These are phyloP conservation scores for Conger conger DNA, from an alignment of 2,113 vertebrate genomes.

Conservation along the genomic window DNA sequence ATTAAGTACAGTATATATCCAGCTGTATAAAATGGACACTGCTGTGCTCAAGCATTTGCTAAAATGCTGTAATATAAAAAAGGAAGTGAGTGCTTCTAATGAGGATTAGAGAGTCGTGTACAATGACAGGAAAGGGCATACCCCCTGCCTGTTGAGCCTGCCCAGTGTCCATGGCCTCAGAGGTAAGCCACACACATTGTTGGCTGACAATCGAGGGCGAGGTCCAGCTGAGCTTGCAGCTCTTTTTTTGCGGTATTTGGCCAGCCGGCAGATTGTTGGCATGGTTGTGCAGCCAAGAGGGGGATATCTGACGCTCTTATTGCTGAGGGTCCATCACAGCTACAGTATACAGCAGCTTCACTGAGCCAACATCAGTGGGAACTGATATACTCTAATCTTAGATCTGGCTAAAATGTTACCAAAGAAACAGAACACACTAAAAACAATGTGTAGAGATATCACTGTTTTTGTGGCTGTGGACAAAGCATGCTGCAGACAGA, in stretches of 20 bases:
- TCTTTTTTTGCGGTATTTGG: slow-evolving; percentile 53
- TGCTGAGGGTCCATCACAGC: neutral
- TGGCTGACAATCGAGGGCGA: slow-evolving; percentile 57
- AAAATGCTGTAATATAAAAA: neutral
- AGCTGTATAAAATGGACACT: no score
- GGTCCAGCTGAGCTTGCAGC: slow-evolving; percentile 77
- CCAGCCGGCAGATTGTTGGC: slow-evolving; percentile 52
- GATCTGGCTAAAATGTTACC: neutral
- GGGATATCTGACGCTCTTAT: no score
- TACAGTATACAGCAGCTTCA: neutral
- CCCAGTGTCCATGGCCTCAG: slow-evolving; percentile 64
- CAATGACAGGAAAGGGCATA: slow-evolving; percentile 57
- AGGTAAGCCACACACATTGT: slow-evolving; percentile 60
- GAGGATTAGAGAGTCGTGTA: neutral
- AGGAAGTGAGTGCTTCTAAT: neutral
- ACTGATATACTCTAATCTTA: neutral
- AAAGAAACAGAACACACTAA: neutral
- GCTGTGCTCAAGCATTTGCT: no score
- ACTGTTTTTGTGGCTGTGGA: neutral
- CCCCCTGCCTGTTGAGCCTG: slow-evolving; percentile 55
- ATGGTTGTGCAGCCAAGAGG: slow-evolving; percentile 33
- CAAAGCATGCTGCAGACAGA: neutral
- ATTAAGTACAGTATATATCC: no score
- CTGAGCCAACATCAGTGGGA: neutral
- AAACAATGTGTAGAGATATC: neutral